These are phyloP conservation scores for Schizopygopsis pylzovi DNA, from an alignment of 2,797 vertebrate species.

Conservation along the genomic window DNA sequence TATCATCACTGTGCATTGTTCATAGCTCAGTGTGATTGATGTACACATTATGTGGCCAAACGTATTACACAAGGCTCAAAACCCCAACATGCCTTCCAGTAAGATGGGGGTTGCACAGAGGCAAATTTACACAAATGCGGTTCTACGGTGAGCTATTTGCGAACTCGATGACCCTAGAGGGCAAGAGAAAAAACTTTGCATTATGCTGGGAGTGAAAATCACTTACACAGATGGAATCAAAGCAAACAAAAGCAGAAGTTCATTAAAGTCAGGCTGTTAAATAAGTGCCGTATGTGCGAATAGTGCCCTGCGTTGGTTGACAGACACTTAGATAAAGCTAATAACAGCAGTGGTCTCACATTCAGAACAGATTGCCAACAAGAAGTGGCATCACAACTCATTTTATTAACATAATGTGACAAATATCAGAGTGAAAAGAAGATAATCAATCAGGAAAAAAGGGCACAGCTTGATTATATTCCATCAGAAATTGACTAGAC, in stretches of 20 bases:
- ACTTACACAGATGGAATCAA: conserved; percentile 35
- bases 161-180: conserved; percentile 10
- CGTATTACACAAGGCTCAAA: conserved; percentile 68
- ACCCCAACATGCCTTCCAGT: conserved; percentile 55
- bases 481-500: background rate
- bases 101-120: conserved; percentile 17
- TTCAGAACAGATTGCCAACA: background rate
- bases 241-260: conserved; percentile 28
- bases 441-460: background rate
- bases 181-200: conserved; percentile 29
- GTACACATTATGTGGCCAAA: conserved; percentile 77
- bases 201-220: conserved; percentile 29
- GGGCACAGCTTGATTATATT: background rate
- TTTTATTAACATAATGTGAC: background rate
- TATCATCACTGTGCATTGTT: conserved; percentile 81
- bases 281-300: background rate
- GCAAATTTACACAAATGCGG: conserved; percentile 43
- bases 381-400: background rate
- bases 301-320: background rate
- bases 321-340: background rate
- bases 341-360: background rate
- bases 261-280: conserved; percentile 17
- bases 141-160: conserved; percentile 33
- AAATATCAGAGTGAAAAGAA: background rate
- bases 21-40: conserved; percentile 77